phyloP scores from a whole-genome alignment of 2,113 vertebrate genomes.

The Patagioenas fasciata region DNA sequence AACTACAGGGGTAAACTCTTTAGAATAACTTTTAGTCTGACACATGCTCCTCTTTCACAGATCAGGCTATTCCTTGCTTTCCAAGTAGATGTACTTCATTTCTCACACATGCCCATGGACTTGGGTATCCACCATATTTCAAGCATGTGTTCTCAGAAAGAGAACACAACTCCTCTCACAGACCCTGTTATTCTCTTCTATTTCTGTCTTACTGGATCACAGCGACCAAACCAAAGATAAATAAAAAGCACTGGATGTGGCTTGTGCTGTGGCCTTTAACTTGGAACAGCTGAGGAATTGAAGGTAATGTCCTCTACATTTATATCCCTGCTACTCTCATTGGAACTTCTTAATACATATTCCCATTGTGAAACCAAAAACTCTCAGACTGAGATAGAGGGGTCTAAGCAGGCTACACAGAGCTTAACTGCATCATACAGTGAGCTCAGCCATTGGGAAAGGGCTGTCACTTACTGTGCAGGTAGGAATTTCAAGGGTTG shows the following conservation, averaged over 20 bases:
- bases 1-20: not conserved
- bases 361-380: not conserved
- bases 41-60: not conserved
- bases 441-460: not conserved
- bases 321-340: not conserved
- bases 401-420: not conserved
- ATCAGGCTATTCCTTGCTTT: not conserved
- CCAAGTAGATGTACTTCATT: not conserved
- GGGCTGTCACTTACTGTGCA: not conserved
- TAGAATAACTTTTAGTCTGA: not conserved
- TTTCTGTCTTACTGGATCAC: not conserved
- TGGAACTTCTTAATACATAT: not conserved
- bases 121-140: not conserved
- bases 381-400: not conserved
- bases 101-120: not conserved
- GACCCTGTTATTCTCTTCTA: not conserved
- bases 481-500: not conserved
- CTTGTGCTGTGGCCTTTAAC: not conserved
- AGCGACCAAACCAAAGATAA: not conserved
- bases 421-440: not conserved
- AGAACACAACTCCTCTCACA: not conserved
- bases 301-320: not conserved
- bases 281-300: not conserved
- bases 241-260: not conserved
- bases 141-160: not conserved